Conservation (phyloP, 2,888 invertebrate species). For the Tetragonisca angustula region DNA sequence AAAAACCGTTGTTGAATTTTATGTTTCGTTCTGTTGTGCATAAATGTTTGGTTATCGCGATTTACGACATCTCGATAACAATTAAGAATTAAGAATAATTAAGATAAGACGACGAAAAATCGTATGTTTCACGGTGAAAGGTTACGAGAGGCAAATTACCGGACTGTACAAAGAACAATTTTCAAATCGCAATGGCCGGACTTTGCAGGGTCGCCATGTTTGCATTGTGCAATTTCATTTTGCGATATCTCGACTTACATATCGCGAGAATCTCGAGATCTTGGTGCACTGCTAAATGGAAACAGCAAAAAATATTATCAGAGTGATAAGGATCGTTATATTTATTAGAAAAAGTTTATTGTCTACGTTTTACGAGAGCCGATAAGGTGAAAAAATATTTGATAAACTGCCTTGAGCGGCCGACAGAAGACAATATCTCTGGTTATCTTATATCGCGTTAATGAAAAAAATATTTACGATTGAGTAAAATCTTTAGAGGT, state of each 20-base stretch:
- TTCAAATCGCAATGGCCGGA: neutral
- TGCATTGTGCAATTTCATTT: neutral
- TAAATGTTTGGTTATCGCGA: conserved; percentile 13
- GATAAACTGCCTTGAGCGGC: neutral
- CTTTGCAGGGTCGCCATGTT: neutral
- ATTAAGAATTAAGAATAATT: too few relatives aligned
- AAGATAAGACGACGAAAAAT: neutral
- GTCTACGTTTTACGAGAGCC: neutral
- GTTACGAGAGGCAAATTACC: neutral
- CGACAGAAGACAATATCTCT: neutral
- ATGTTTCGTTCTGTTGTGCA: neutral
- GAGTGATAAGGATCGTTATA: conserved; percentile 24
- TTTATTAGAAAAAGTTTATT: neutral
- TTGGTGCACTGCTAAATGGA: neutral
- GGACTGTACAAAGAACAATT: neutral
- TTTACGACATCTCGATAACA: conserved; percentile 35
- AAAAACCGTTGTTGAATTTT: neutral
- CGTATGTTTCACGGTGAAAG: neutral
- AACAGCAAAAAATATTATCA: conserved; percentile 8
- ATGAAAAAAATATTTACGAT: neutral
- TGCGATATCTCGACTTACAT: neutral
- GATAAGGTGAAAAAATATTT: conserved; percentile 6
- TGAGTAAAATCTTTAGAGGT: too few relatives aligned
- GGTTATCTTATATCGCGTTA: too few relatives aligned
- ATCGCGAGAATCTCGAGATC: conserved; percentile 2